Percentiles rank a stretch among this genome's conserved stretches.
These are phyloP conservation scores for Triplophysa dalaica DNA, from an alignment of 2,113 vertebrate genomes.

Conservation along the genomic window DNA sequence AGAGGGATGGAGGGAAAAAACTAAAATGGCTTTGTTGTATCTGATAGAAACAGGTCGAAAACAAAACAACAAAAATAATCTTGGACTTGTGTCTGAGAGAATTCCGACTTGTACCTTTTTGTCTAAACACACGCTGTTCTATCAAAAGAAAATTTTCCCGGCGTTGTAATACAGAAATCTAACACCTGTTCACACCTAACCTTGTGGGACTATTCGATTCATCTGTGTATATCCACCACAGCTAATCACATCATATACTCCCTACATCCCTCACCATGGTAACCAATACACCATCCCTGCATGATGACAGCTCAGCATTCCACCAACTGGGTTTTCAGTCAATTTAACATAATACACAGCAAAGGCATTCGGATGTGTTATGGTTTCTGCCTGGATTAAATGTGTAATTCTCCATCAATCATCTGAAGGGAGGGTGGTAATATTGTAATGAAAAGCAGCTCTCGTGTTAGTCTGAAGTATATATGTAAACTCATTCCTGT, in stretches of 20 bases:
- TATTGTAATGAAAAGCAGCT: conserved; percentile 41
- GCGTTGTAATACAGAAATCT: background rate
- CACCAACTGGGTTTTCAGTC: background rate
- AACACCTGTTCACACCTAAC: background rate
- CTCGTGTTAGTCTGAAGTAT: conserved; percentile 22
- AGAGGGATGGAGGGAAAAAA: conserved; percentile 30
- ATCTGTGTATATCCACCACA: background rate
- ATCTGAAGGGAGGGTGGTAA: conserved; percentile 13
- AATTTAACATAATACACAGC: conserved; percentile 2
- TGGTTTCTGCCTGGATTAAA: conserved; percentile 15
- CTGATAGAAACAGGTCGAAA: conserved; percentile 25
- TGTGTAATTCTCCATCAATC: conserved; percentile 9
- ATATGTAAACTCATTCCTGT: conserved; percentile 58
- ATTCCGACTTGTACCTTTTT: too few species aligned
- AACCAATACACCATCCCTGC: background rate
- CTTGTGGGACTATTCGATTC: background rate
- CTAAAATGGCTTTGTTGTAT: conserved; percentile 25
- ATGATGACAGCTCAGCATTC: background rate
- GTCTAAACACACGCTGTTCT: too few species aligned
- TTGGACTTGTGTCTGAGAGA: background rate
- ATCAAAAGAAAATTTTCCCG: too few species aligned
- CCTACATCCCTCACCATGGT: conserved; percentile 6
- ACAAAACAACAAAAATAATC: conserved; percentile 20
- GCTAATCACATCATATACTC: background rate
- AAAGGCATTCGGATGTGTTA: conserved; percentile 9